phyloP scores from a whole-genome alignment of 2,888 invertebrate genomes.

The Neoitamus cyanurus region DNA sequence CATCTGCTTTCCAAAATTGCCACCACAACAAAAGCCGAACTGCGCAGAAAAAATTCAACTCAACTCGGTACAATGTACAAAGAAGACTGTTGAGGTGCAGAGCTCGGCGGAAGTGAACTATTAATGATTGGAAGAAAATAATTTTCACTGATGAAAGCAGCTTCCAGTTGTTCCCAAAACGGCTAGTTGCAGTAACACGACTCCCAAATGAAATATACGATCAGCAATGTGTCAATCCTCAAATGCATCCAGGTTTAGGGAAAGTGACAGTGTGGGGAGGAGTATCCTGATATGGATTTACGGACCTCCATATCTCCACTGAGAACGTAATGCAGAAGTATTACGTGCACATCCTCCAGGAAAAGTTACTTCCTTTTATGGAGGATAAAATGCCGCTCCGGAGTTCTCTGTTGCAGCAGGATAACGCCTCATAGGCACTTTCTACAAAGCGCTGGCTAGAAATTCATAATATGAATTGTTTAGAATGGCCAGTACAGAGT shows the following conservation, averaged over 20 bases:
- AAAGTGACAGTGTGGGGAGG: background rate
- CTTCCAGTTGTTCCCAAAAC: background rate
- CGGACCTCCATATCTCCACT: background rate
- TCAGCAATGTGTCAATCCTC: background rate
- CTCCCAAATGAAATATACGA: background rate
- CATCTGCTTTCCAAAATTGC: too few species aligned
- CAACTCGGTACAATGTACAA: too few species aligned
- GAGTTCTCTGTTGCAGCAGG: background rate
- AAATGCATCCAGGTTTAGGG: background rate
- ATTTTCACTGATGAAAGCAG: background rate
- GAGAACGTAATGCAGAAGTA: background rate
- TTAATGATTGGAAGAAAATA: constrained; percentile 48
- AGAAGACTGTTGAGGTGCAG: too few species aligned
- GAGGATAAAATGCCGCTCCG: background rate
- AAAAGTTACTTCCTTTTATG: background rate
- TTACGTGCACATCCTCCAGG: background rate
- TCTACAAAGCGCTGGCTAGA: too few species aligned
- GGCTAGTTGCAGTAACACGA: background rate
- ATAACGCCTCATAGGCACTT: too few species aligned
- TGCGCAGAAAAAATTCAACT: too few species aligned
- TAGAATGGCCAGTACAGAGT: too few species aligned
- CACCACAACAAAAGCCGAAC: too few species aligned
- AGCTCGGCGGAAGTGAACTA: too few species aligned
- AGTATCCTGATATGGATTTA: background rate
- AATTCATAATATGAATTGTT: too few species aligned